Percentiles rank a stretch among this genome's conserved stretches.
These are phyloP conservation scores for Scolanthus callimorphus DNA, from an alignment of 92 coral and sea anemone genomes.

Conservation along the genomic window DNA sequence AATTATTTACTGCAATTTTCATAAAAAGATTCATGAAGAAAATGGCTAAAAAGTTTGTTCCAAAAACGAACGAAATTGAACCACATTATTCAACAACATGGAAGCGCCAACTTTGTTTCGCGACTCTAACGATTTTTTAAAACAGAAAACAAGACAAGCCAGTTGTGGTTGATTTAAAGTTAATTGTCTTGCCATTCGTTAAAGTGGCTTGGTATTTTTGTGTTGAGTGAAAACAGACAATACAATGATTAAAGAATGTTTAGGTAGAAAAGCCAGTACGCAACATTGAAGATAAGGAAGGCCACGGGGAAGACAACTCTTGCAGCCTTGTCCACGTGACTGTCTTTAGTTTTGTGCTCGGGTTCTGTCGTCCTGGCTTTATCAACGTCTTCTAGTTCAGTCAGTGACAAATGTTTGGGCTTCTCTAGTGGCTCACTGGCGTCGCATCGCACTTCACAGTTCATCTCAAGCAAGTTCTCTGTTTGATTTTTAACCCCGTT, in stretches of 20 bases:
- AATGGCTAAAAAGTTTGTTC: too few species aligned
- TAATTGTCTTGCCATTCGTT: too few species aligned
- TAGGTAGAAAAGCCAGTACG: conserved; percentile 16
- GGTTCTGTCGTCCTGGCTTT: background rate
- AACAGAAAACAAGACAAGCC: too few species aligned
- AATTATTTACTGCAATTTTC: too few species aligned
- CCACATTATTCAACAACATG: too few species aligned
- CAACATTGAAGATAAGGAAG: conserved; percentile 17
- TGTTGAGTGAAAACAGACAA: too few species aligned
- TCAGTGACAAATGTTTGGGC: background rate
- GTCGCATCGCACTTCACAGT: background rate
- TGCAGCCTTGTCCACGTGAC: conserved; percentile 1
- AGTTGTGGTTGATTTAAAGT: too few species aligned
- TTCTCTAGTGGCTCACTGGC: background rate
- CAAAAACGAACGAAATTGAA: too few species aligned
- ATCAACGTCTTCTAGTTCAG: background rate
- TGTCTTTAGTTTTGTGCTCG: conserved; percentile 4
- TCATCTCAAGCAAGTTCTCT: background rate
- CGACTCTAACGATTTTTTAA: too few species aligned
- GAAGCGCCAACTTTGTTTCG: too few species aligned
- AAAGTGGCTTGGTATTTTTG: too few species aligned
- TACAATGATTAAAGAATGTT: conserved; percentile 2
- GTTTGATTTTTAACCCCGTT: background rate
- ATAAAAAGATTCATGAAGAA: too few species aligned
- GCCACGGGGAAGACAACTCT: conserved; percentile 7